phyloP scores from a whole-genome alignment of 2,113 vertebrate genomes.

The Hemiscyllium ocellatum region DNA sequence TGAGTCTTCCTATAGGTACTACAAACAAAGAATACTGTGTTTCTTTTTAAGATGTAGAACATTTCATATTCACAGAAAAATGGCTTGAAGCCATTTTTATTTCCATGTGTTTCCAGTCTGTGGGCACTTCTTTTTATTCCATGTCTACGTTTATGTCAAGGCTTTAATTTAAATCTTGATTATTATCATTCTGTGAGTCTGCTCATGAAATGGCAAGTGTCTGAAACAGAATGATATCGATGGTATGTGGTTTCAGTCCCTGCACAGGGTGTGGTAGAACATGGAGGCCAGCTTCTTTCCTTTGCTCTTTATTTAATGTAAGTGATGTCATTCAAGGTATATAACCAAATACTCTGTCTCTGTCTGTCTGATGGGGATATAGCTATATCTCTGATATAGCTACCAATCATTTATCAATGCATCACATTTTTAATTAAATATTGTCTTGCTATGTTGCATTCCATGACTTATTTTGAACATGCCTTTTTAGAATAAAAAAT shows the following conservation, averaged over 20 bases:
- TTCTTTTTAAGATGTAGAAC: background rate
- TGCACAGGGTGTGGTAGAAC: no score
- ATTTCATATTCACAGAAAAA: background rate
- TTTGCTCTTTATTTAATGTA: background rate
- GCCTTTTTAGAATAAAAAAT: background rate
- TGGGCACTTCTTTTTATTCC: background rate
- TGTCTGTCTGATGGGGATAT: no score
- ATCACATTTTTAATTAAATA: background rate
- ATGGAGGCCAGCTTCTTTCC: background rate
- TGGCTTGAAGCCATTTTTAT: background rate
- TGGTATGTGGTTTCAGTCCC: no score
- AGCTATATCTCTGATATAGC: background rate
- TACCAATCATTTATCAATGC: background rate
- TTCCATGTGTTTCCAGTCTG: background rate
- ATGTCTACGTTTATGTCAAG: background rate
- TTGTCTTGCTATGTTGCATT: background rate
- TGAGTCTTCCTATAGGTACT: background rate
- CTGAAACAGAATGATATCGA: no score
- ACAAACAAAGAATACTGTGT: background rate
- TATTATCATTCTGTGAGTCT: no score
- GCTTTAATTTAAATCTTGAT: background rate
- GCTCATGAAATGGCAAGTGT: no score
- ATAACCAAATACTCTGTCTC: no score
- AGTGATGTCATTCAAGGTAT: background rate
- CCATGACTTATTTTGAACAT: background rate